Conservation (phyloP, 1,140 invertebrate genomes). For the Caenorhabditis inopinata region DNA sequence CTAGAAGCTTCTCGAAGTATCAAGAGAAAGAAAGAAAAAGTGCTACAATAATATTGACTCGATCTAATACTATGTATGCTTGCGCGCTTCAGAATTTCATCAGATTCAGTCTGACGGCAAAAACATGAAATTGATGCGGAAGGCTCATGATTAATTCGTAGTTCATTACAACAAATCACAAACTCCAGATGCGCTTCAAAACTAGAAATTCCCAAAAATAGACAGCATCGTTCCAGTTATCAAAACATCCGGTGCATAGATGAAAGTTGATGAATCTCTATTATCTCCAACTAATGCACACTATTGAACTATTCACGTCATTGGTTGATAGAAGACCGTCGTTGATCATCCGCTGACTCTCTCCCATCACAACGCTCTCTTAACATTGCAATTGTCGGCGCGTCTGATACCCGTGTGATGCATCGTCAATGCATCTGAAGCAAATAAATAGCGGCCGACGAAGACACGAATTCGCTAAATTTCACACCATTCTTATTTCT, state of each 20-base stretch:
- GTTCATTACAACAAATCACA: too few relatives aligned
- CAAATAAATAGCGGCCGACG: constrained; percentile 25
- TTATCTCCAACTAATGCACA: neutral
- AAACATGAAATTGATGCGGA: too few relatives aligned
- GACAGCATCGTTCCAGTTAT: neutral
- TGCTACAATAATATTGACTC: too few relatives aligned
- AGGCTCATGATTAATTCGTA: too few relatives aligned
- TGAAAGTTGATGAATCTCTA: constrained; percentile 14
- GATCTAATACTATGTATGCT: too few relatives aligned
- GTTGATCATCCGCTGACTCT: neutral
- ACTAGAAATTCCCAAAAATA: neutral
- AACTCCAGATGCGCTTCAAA: neutral
- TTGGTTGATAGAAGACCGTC: constrained; percentile 24
- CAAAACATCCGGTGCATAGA: constrained; percentile 4
- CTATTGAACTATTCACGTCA: constrained; percentile 5
- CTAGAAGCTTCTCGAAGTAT: too few relatives aligned
- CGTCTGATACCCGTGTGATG: neutral
- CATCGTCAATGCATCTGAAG: neutral
- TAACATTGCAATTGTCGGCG: neutral
- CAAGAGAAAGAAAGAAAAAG: too few relatives aligned
- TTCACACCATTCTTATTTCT: neutral
- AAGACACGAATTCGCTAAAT: constrained; percentile 20
- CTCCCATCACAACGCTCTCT: constrained; percentile 19
- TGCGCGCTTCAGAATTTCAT: too few relatives aligned
- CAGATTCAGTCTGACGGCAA: too few relatives aligned